Percentiles rank a stretch among this genome's conserved stretches.
These are phyloP conservation scores for Pantherophis alleghaniensis DNA, from an alignment of 2,797 vertebrate genomes.

Conservation along the genomic window DNA sequence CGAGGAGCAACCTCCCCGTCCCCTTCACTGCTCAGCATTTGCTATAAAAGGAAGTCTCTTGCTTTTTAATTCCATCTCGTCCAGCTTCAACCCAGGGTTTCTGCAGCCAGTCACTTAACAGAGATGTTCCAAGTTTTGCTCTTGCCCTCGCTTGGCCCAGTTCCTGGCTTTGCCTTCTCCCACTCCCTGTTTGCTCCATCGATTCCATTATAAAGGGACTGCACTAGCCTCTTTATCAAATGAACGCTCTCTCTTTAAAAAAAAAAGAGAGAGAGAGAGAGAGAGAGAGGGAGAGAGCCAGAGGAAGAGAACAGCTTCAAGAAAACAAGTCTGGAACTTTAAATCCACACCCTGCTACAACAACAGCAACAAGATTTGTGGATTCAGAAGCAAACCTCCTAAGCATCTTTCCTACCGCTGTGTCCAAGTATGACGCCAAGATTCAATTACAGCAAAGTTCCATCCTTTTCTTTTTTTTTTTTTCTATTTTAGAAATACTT, in stretches of 20 bases:
- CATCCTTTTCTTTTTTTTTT: not conserved
- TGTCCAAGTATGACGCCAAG: not conserved
- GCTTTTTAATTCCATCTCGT: constrained; percentile 23
- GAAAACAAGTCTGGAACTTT: constrained; percentile 8
- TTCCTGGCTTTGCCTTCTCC: not conserved
- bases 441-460: not conserved
- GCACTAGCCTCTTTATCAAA: constrained; percentile 42
- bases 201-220: constrained; percentile 38
- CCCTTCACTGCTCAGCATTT: constrained; percentile 32
- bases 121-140: constrained; percentile 46
- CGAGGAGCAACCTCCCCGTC: not conserved
- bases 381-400: not conserved
- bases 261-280: not conserved
- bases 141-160: not conserved
- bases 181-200: constrained; percentile 15
- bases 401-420: not conserved
- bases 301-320: not conserved
- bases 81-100: constrained; percentile 20
- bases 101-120: constrained; percentile 41
- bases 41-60: constrained; percentile 67
- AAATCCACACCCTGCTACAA: not conserved
- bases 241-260: not conserved
- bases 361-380: not conserved
- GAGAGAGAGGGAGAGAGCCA: not conserved
- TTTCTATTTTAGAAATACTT: not conserved